phyloP scores from a whole-genome alignment of 1,140 invertebrate species.

The Neotoxoptera formosana region DNA sequence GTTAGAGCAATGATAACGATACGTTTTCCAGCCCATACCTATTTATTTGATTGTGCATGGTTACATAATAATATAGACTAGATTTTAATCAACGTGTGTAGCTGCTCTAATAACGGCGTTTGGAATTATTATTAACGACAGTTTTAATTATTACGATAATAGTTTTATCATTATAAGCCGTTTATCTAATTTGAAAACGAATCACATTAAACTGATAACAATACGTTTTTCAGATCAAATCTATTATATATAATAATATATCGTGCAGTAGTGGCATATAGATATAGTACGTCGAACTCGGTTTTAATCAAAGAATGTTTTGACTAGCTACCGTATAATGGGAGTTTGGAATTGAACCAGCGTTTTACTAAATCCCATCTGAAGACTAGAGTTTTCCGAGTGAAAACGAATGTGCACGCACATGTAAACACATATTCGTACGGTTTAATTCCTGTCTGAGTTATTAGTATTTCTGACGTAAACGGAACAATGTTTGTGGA shows the following conservation, averaged over 20 bases:
- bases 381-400: not conserved
- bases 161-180: too few species aligned
- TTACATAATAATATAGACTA: too few species aligned
- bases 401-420: not conserved
- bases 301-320: not conserved
- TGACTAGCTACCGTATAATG: not conserved
- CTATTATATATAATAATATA: not conserved
- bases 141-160: too few species aligned
- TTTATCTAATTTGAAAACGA: not conserved
- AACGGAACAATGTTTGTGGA: not conserved
- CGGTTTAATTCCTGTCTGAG: not conserved
- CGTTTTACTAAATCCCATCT: not conserved
- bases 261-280: not conserved
- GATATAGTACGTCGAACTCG: not conserved
- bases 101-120: too few species aligned
- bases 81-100: too few species aligned
- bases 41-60: too few species aligned
- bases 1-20: too few species aligned
- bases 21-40: too few species aligned
- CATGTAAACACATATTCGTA: not conserved
- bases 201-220: not conserved
- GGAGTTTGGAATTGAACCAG: not conserved
- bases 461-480: slow-evolving; percentile 11
- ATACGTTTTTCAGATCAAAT: not conserved
- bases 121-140: too few species aligned